A percentile compares a stretch with the other conserved stretches of the same genome.
Evolutionary conservation across 2,113 vertebrate species (phyloP).

Genomic region (Coregonus clupeaformis): DNA sequence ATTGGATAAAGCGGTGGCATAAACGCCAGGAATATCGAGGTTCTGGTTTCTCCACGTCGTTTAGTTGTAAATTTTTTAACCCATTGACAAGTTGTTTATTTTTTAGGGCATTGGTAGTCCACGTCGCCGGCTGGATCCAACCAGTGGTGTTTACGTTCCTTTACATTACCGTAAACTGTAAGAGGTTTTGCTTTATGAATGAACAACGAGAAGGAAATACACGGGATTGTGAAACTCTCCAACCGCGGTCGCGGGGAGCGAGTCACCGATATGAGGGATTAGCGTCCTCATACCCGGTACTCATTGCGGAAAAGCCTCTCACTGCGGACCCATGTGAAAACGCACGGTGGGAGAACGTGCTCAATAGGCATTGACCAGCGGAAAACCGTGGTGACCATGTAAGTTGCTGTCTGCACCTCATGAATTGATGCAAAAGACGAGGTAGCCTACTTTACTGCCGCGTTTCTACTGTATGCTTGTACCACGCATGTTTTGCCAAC

Average conservation of each 20-base stretch:
- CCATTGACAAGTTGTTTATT: slow-evolving; percentile 57
- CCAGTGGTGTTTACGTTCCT: slow-evolving; percentile 44
- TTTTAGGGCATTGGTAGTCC: slow-evolving; percentile 55
- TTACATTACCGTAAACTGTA: slow-evolving; percentile 4
- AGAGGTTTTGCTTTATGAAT: slow-evolving; percentile 65
- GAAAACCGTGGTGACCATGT: slow-evolving; percentile 66
- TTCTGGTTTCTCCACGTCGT: slow-evolving; percentile 7
- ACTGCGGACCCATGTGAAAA: slow-evolving; percentile 69
- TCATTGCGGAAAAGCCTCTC: slow-evolving; percentile 75
- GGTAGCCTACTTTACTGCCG: background rate
- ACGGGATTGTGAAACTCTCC: slow-evolving; percentile 50
- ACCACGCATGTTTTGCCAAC: background rate
- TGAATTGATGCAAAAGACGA: background rate
- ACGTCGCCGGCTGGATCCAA: slow-evolving; percentile 35
- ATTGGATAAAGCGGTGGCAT: slow-evolving; percentile 18
- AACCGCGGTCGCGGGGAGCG: slow-evolving; percentile 49
- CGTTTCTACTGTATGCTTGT: background rate
- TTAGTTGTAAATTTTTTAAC: slow-evolving; percentile 1
- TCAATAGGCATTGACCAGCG: slow-evolving; percentile 54
- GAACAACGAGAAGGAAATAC: slow-evolving; percentile 59
- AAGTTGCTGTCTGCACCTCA: slow-evolving; percentile 65
- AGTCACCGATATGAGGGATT: slow-evolving; percentile 66
- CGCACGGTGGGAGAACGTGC: slow-evolving; percentile 64
- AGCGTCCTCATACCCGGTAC: slow-evolving; percentile 62
- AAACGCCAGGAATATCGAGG: background rate